These are phyloP conservation scores for Mylabris phalerata DNA, from an alignment of 1,140 invertebrate species.

Conservation along the genomic window DNA sequence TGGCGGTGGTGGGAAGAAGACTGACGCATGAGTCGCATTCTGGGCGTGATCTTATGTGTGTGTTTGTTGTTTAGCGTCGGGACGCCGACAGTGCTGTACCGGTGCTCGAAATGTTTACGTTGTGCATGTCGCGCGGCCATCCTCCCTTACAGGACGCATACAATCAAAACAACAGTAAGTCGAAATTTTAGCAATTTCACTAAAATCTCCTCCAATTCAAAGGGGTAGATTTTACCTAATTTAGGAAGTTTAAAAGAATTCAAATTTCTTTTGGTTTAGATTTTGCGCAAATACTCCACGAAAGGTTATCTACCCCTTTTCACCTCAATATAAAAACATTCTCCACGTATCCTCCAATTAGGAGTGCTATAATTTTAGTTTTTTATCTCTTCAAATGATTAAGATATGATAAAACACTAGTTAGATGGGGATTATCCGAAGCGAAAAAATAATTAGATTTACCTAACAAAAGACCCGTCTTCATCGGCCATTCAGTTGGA, in stretches of 20 bases:
- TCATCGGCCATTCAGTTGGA: not conserved
- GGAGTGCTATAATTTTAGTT: too few species aligned
- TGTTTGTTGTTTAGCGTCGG: conserved; percentile 1
- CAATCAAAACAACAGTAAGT: conserved; percentile 26
- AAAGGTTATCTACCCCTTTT: conserved; percentile 3
- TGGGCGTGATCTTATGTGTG: conserved; percentile 12
- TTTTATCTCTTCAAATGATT: too few species aligned
- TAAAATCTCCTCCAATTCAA: not conserved
- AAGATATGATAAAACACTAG: too few species aligned
- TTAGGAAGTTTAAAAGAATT: not conserved
- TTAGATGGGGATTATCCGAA: too few species aligned
- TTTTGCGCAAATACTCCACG: conserved; percentile 5
- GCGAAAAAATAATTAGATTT: not conserved
- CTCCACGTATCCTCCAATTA: too few species aligned
- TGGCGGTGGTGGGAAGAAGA: not conserved
- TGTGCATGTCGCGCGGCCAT: conserved; percentile 37
- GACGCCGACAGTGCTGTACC: conserved; percentile 5
- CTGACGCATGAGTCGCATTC: conserved; percentile 8
- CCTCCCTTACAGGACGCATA: conserved; percentile 29
- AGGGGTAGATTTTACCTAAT: conserved; percentile 1
- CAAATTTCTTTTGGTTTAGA: too few species aligned
- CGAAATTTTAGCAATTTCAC: not conserved
- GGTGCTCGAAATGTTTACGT: conserved; percentile 34
- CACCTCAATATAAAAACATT: too few species aligned
- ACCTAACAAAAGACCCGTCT: not conserved